A percentile compares a stretch with the other conserved stretches of the same genome.
These are phyloP conservation scores for Tiliqua scincoides DNA, from an alignment of 2,113 vertebrate species.

Conservation along the genomic window DNA sequence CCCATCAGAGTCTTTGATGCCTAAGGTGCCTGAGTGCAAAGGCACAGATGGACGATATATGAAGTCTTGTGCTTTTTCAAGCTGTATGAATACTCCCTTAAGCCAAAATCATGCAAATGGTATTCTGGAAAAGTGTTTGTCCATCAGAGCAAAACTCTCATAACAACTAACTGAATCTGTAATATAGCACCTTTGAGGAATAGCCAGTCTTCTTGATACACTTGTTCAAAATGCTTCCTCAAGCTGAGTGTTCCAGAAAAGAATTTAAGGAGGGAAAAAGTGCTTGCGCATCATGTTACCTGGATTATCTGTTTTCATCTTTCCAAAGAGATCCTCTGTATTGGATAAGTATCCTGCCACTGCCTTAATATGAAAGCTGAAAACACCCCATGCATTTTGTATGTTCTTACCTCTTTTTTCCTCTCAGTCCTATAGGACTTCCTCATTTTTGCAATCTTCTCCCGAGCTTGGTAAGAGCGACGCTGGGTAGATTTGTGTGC, in stretches of 20 bases:
- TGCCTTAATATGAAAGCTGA: neutral
- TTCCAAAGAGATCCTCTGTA: neutral
- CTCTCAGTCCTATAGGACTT: constrained; percentile 6
- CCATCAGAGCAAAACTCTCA: too few species aligned
- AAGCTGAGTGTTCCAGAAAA: neutral
- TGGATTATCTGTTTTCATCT: neutral
- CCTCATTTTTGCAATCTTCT: constrained; percentile 57
- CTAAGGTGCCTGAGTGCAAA: too few species aligned
- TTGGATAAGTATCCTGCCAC: neutral
- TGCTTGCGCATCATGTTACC: too few species aligned
- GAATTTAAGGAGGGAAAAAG: neutral
- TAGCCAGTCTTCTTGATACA: neutral
- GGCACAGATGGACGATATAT: neutral
- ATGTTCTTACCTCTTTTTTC: neutral
- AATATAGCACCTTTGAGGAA: neutral
- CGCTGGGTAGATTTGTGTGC: neutral
- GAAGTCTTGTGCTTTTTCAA: neutral
- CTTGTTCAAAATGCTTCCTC: neutral
- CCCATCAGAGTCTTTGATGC: neutral
- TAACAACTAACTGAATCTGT: neutral
- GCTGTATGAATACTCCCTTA: neutral
- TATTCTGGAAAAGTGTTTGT: neutral
- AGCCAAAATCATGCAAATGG: neutral
- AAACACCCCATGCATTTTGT: constrained; percentile 8
- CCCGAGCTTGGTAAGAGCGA: constrained; percentile 50